Percentiles rank a stretch among this genome's conserved stretches.
phyloP scores from a whole-genome alignment of 1,140 invertebrate species.

The Aradophagus sp. region DNA sequence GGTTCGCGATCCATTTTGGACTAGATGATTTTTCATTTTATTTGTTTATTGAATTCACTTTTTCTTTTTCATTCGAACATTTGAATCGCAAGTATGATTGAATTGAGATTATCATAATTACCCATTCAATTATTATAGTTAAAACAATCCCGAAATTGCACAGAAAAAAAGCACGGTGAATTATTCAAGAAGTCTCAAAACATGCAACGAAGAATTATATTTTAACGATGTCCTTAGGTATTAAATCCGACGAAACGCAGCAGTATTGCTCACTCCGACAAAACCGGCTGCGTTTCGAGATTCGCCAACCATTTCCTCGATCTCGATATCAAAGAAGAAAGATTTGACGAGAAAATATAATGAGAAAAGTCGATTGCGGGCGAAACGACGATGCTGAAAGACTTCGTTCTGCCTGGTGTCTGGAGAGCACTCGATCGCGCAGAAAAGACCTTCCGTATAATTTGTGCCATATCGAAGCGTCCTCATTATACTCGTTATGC shows the following conservation, averaged over 20 bases:
- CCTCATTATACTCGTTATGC: slow-evolving; percentile 20
- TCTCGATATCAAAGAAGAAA: slow-evolving; percentile 21
- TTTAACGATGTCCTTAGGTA: slow-evolving; percentile 42
- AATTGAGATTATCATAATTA: slow-evolving; percentile 13
- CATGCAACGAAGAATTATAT: slow-evolving; percentile 25
- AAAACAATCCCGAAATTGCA: slow-evolving; percentile 26
- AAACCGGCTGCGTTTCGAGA: slow-evolving; percentile 15
- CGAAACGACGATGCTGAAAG: slow-evolving; percentile 24
- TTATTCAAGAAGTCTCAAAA: slow-evolving; percentile 27
- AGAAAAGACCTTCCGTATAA: slow-evolving; percentile 37
- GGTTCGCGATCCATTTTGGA: no score
- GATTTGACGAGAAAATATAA: slow-evolving; percentile 25
- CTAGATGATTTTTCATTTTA: no score
- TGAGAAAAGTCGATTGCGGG: slow-evolving; percentile 41
- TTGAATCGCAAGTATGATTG: no score
- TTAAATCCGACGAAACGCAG: slow-evolving; percentile 25
- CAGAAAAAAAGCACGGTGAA: slow-evolving; percentile 12
- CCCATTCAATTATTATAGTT: not conserved
- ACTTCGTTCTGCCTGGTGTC: slow-evolving; percentile 26
- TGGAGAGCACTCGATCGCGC: slow-evolving; percentile 38
- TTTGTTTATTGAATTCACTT: not conserved
- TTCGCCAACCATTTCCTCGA: slow-evolving; percentile 16
- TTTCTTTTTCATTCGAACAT: no score
- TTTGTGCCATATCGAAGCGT: slow-evolving; percentile 13
- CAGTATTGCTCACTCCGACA: slow-evolving; percentile 35